phyloP scores from a whole-genome alignment of 1,140 invertebrate species.

The Apolygus lucorum region DNA sequence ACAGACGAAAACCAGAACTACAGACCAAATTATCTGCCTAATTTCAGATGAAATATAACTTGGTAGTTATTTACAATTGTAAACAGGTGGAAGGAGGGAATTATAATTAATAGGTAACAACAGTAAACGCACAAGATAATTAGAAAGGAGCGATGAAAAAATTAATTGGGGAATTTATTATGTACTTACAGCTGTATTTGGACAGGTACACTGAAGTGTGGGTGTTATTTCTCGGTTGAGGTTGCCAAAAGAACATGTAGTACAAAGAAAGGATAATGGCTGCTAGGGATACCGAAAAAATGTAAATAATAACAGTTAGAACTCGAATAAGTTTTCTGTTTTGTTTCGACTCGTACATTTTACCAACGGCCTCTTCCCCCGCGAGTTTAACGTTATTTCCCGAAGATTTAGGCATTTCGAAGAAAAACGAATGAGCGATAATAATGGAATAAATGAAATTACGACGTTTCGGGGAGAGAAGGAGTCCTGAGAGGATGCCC shows the following conservation, averaged over 20 bases:
- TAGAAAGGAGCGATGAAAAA: too few relatives aligned
- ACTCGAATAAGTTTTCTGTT: constrained; percentile 82
- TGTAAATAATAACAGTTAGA: constrained; percentile 88
- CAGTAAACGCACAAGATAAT: too few relatives aligned
- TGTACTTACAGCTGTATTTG: not conserved
- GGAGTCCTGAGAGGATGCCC: too few relatives aligned
- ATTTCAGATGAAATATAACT: too few relatives aligned
- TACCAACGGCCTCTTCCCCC: constrained; percentile 60
- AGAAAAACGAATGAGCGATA: too few relatives aligned
- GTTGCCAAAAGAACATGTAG: constrained; percentile 93
- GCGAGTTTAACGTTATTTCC: constrained; percentile 29
- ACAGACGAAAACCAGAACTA: too few relatives aligned
- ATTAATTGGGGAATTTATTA: not conserved
- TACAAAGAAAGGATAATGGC: constrained; percentile 91
- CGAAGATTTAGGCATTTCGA: constrained; percentile 7
- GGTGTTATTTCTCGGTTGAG: constrained; percentile 41
- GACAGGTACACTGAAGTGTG: constrained; percentile 16
- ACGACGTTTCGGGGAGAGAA: too few relatives aligned
- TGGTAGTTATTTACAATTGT: too few relatives aligned
- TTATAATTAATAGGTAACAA: too few relatives aligned
- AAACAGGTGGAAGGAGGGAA: too few relatives aligned
- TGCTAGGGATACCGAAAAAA: constrained; percentile 88
- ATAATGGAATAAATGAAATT: too few relatives aligned
- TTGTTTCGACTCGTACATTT: constrained; percentile 57
- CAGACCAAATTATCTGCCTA: too few relatives aligned